Evolutionary conservation across 1,140 invertebrate species (phyloP), one percentile per base, ranked within the genome.

Genomic region (Chironomus striatipennis): DNA sequence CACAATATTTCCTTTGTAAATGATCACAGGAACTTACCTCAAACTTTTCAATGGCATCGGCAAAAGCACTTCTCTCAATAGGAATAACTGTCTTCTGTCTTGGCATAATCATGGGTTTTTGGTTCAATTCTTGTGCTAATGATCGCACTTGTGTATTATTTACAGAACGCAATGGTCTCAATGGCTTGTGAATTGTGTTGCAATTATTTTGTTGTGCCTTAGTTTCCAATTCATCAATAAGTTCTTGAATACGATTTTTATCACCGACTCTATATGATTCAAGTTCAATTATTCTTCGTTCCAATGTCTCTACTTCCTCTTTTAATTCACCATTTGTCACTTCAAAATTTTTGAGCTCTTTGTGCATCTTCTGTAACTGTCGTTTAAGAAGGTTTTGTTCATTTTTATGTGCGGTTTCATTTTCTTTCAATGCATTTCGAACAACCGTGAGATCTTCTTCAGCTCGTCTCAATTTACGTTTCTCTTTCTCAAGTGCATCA

Each of bases 281-380:
- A 74, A 79, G 74, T 42, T 79, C 78, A 9, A 70, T 43, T 43
- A 82, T 79, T 77, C 79, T 80, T 34, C 75, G 74, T 73, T 83
- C 82, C 12, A 83, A 73, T 2, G 81, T 82, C 24, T 77, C 75
- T 7, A 87, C 86, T 81, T 87, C 86, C 79, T 88, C 86, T 74
- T 84, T 85, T 0, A 88, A 78, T 77, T 87, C 86, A 42, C 84
- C 83, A 76, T 87, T 87, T n/a, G 85, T 87, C 9, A 87, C 85
- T 76, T 87, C 86, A 42, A 86, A 79, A 57, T 87, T 85, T 77
- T 86, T 80, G 73, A 85, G 83, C 70, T 85, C 84, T 79, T 87
- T 87, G 75, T 80, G 81, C 3, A 83, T 77, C 57, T 85, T 81
- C 1, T 79, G 83, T 34, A 87, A 78, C 76, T 87, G 85, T 43